Conservation (phyloP, 2,888 invertebrate genomes). For the Eledone cirrhosa region DNA sequence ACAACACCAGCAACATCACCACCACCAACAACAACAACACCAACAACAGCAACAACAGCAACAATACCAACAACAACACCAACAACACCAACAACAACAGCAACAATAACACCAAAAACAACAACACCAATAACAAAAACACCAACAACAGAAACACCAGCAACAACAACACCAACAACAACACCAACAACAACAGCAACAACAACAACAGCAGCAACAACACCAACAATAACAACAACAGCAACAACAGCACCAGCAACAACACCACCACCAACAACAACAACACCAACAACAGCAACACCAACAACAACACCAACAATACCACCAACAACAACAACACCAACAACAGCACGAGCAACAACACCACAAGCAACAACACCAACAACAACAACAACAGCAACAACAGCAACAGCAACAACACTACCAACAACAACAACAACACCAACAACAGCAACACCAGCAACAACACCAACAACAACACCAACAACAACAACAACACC, state of each 20-base stretch:
- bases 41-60: background rate
- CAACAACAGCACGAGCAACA: background rate
- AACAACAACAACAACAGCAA: background rate
- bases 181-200: background rate
- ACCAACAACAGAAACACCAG: background rate
- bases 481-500: background rate
- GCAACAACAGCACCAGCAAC: background rate
- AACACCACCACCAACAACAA: background rate
- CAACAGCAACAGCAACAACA: background rate
- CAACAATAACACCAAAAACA: background rate
- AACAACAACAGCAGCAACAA: background rate
- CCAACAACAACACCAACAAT: background rate
- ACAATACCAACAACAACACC: background rate
- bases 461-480: background rate
- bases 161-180: background rate
- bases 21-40: no score
- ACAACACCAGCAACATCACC: no score
- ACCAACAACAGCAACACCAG: slow-evolving; percentile 11
- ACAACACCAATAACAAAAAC: slow-evolving; percentile 5
- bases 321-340: no score
- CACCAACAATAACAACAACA: slow-evolving; percentile 5
- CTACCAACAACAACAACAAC: background rate
- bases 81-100: background rate
- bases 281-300: slow-evolving; percentile 15
- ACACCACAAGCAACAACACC: no score